Percentiles rank a stretch among this genome's conserved stretches.
phyloP scores from a whole-genome alignment of 1,140 invertebrate genomes.

The Drosophila navojoa region DNA sequence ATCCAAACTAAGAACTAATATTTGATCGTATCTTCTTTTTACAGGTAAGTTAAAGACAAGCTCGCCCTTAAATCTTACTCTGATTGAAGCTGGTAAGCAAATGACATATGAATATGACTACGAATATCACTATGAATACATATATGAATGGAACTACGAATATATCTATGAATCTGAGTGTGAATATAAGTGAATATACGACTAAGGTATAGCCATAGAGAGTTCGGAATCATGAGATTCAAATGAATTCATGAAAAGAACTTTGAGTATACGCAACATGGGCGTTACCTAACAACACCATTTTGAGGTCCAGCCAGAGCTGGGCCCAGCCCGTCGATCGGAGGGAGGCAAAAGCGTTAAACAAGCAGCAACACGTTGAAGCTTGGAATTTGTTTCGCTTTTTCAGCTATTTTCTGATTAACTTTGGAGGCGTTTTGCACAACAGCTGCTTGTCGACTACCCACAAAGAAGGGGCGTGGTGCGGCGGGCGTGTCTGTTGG shows the following conservation, averaged over 20 bases:
- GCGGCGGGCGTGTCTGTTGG: not conserved
- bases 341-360: not conserved
- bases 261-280: constrained; percentile 58
- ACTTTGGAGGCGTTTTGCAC: constrained; percentile 42
- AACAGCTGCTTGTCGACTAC: constrained; percentile 37
- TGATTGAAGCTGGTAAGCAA: constrained; percentile 18
- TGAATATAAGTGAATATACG: too few relatives aligned
- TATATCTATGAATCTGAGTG: too few relatives aligned
- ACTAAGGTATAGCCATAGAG: too few relatives aligned
- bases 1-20: too few relatives aligned
- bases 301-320: too few relatives aligned
- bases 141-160: too few relatives aligned
- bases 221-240: too few relatives aligned
- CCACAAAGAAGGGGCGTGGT: not conserved
- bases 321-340: not conserved
- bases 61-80: not conserved
- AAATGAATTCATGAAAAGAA: not conserved
- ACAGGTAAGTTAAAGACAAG: constrained; percentile 53
- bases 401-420: constrained; percentile 52
- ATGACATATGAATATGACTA: not conserved
- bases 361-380: constrained; percentile 57
- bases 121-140: too few relatives aligned
- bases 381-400: constrained; percentile 57
- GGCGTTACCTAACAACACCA: too few relatives aligned
- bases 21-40: constrained; percentile 36